Base-by-base conservation (phyloP, 2,888 invertebrate species). In the Plebejus anna region DNA sequence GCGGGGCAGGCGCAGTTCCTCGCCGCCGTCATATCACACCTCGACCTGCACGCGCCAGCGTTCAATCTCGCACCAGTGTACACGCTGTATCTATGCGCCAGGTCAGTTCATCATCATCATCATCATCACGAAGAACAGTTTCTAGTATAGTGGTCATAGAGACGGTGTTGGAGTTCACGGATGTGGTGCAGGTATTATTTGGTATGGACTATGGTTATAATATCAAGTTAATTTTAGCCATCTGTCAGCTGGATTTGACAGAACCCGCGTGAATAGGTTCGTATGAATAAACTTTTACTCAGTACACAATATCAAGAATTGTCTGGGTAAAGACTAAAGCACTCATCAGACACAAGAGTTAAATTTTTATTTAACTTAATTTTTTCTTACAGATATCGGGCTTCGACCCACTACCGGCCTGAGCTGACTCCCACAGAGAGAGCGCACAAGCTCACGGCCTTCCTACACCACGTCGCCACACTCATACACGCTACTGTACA, bases 31-130 rank as follows among this genome's bases (percentile, higher is more conserved):
- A 96, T 99, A 85, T 96, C 97, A 59, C 96, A 98, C 81, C 95
- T 98, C 81, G 98, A 98, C 88, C 98, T 98, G 16, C 97, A 97
- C 86, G 96, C 96, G 78, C 97, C 97, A 13, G 97, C 98, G 82
- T 99, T 99, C 94, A 98, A 98, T 87, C 95, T 99, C 79, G 98
- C 99, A 0, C 99, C 99, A 0, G 99, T 99, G 47, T 99, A 99
- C 92, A 97, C 98, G 1, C 95, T 99, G 38, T 99, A 99, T 90
- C 95, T 99, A 86, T 98, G 98, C 82, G 97, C 98, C 79, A 95
- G 98, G 95, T 95, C 47, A n/a, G 57, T 59, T 51, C 11, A 38
- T 5, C 38, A 38, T 22, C 22, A 22, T 22, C 22, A 22, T 22
- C 22, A 22, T 22, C 22, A 22, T 22, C 22, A 22, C 22, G 22